A percentile compares a stretch with the other conserved stretches of the same genome.
These are phyloP conservation scores for Sinopyrophorus schimmeli DNA, from an alignment of 2,888 invertebrate genomes.

Conservation along the genomic window DNA sequence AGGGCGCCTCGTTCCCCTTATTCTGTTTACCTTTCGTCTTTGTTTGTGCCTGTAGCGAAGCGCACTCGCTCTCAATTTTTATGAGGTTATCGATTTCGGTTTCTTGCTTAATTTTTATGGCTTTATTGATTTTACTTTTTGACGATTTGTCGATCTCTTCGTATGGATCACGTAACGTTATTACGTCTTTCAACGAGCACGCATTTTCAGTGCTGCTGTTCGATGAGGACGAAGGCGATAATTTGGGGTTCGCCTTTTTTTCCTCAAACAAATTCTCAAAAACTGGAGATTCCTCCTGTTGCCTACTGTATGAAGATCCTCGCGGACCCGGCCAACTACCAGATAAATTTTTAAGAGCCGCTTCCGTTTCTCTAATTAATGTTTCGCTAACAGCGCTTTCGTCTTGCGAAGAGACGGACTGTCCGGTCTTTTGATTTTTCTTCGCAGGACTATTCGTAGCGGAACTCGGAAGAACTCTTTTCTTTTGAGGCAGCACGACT, in stretches of 20 bases:
- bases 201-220: conserved; percentile 61
- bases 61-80: conserved; percentile 59
- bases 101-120: conserved; percentile 47
- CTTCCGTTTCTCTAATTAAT: conserved; percentile 84
- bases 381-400: conserved; percentile 71
- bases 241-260: conserved; percentile 67
- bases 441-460: conserved; percentile 47
- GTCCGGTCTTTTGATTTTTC: conserved; percentile 56
- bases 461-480: conserved; percentile 57
- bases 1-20: conserved; percentile 48
- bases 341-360: conserved; percentile 83
- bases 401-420: conserved; percentile 46
- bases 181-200: conserved; percentile 70
- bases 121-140: conserved; percentile 40
- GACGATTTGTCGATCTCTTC: conserved; percentile 42
- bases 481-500: conserved; percentile 63
- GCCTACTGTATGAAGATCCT: conserved; percentile 64
- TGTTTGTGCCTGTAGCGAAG: conserved; percentile 54
- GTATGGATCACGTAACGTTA: conserved; percentile 56
- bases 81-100: conserved; percentile 39
- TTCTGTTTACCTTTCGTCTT: conserved; percentile 35
- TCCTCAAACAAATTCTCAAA: conserved; percentile 86
- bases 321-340: conserved; percentile 80
- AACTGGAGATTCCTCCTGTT: conserved; percentile 76
- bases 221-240: conserved; percentile 66